A percentile compares a stretch with the other conserved stretches of the same genome.
Conservation (phyloP, 2,888 invertebrate species). For the Agonopterix alstromeriana region DNA sequence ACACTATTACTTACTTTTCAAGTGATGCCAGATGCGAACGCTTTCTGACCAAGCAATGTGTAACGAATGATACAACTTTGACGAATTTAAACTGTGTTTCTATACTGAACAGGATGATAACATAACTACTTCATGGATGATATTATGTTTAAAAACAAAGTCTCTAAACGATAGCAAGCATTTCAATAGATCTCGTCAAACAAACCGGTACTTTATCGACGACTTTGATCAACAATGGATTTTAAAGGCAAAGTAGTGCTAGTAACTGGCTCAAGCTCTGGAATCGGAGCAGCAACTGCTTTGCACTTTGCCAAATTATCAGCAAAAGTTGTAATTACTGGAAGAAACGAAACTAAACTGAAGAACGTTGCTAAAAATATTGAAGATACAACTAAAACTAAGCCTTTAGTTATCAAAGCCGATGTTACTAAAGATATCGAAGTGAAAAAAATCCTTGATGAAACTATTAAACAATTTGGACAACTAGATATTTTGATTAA, state of each 20-base stretch:
- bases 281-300: slow-evolving; percentile 17
- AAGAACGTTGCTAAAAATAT: slow-evolving; percentile 7
- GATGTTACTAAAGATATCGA: slow-evolving; percentile 13
- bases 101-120: too few species aligned
- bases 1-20: too few species aligned
- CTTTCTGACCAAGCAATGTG: too few species aligned
- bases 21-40: too few species aligned
- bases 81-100: too few species aligned
- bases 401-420: slow-evolving; percentile 4
- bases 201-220: too few species aligned
- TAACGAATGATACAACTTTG: too few species aligned
- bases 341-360: slow-evolving; percentile 11
- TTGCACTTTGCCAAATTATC: slow-evolving; percentile 9
- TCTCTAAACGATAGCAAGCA: too few species aligned
- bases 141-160: too few species aligned
- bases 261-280: slow-evolving; percentile 16
- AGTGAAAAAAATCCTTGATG: slow-evolving; percentile 11
- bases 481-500: slow-evolving; percentile 17
- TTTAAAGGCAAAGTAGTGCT: slow-evolving; percentile 4
- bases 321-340: slow-evolving; percentile 14
- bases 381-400: slow-evolving; percentile 6
- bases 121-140: too few species aligned
- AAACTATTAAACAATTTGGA: slow-evolving; percentile 11
- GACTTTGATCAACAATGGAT: background rate
- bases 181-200: too few species aligned